A percentile compares a stretch with the other conserved stretches of the same genome.
phyloP scores from a whole-genome alignment of 2,113 vertebrate genomes.

The Semicossyphus pulcher region DNA sequence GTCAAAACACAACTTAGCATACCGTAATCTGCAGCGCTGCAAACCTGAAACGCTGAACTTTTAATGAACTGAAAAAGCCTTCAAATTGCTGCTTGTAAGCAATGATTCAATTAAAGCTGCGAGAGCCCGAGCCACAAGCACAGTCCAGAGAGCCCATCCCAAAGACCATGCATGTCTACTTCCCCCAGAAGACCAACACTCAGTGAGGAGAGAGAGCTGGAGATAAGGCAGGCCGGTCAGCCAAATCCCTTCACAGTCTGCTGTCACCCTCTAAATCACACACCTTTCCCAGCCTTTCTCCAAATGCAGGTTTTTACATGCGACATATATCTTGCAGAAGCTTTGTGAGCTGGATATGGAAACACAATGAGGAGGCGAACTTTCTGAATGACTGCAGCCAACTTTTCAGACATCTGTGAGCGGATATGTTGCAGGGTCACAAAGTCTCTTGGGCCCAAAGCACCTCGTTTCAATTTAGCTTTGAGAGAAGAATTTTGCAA shows the following conservation, averaged over 20 bases:
- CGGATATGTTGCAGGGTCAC: constrained; percentile 59
- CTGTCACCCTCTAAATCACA: constrained; percentile 78
- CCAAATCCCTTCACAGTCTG: constrained; percentile 60
- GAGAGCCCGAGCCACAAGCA: constrained; percentile 47
- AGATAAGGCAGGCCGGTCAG: constrained; percentile 70
- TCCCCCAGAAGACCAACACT: constrained; percentile 49
- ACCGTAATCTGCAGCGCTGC: constrained; percentile 60
- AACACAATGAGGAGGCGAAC: constrained; percentile 41
- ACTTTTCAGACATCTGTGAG: constrained; percentile 53
- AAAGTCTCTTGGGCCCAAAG: constrained; percentile 50
- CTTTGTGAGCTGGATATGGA: constrained; percentile 28
- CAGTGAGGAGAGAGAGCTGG: constrained; percentile 50
- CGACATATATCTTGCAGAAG: constrained; percentile 52
- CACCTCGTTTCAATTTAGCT: constrained; percentile 69
- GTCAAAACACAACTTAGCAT: constrained; percentile 75
- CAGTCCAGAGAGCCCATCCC: constrained; percentile 45
- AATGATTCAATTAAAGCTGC: constrained; percentile 77
- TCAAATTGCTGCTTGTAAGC: constrained; percentile 71
- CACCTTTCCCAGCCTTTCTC: constrained; percentile 66
- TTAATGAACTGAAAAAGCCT: constrained; percentile 75
- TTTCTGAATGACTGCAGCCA: constrained; percentile 32
- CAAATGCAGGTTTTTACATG: constrained; percentile 53
- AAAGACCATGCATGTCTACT: constrained; percentile 28
- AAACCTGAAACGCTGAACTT: constrained; percentile 77
- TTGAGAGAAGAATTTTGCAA: constrained; percentile 67